These are phyloP conservation scores for Tetragnatha versicolor DNA, from an alignment of 1,140 invertebrate species.

Conservation along the genomic window DNA sequence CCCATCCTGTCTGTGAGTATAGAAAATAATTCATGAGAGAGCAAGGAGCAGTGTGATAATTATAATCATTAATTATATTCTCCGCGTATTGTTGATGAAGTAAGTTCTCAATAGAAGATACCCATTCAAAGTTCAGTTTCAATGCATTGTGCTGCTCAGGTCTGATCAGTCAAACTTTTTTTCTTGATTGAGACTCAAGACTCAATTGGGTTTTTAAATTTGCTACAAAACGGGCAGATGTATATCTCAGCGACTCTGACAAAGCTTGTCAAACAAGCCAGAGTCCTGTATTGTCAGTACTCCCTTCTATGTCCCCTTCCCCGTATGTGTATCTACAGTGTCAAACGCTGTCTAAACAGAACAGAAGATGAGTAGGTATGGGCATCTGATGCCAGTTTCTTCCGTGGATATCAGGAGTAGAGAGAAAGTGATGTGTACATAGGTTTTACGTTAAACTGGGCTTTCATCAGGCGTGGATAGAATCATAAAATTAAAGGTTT, in stretches of 20 bases:
- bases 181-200: conserved; percentile 2
- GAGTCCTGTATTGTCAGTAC: conserved; percentile 10
- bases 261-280: conserved; percentile 53
- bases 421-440: conserved; percentile 30
- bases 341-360: conserved; percentile 55
- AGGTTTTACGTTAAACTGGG: conserved; percentile 26
- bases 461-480: conserved; percentile 27
- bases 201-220: conserved; percentile 34
- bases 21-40: neutral
- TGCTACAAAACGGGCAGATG: conserved; percentile 23
- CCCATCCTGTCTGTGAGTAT: neutral
- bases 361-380: conserved; percentile 18
- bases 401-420: conserved; percentile 19
- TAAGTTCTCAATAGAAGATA: conserved; percentile 16
- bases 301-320: conserved; percentile 21
- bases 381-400: conserved; percentile 53
- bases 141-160: conserved; percentile 18
- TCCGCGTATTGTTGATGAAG: neutral
- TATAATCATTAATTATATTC: conserved; percentile 5
- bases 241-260: neutral
- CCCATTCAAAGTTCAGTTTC: neutral
- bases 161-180: conserved; percentile 10
- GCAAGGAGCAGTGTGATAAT: conserved; percentile 5
- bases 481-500: conserved; percentile 13
- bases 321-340: conserved; percentile 46